Percentiles rank a stretch among this genome's conserved stretches.
Conservation (phyloP, 2,888 invertebrate species). For the Tubulanus polymorphus region DNA sequence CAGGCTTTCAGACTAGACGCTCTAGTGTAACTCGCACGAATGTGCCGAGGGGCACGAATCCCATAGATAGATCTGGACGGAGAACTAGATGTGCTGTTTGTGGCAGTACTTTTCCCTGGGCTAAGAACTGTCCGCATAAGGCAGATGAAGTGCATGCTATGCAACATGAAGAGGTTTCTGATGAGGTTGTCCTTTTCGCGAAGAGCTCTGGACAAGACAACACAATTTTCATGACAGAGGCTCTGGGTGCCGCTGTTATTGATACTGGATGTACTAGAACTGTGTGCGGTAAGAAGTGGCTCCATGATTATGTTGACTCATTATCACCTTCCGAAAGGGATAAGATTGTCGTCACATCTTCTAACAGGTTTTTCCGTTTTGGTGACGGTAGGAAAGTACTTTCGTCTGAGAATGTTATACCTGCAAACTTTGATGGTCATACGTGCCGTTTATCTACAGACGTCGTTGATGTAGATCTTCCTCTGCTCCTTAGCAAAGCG, state of each 20-base stretch:
- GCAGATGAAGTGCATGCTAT: no score
- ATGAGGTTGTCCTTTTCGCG: no score
- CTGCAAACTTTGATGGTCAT: neutral
- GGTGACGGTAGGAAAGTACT: neutral
- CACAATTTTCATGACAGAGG: no score
- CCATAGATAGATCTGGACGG: neutral
- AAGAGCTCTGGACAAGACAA: no score
- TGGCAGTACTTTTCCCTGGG: neutral
- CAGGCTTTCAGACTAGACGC: no score
- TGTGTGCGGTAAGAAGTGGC: slow-evolving; percentile 7
- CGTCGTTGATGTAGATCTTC: neutral
- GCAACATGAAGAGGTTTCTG: no score
- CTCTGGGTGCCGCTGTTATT: neutral
- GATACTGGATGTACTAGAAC: slow-evolving; percentile 2
- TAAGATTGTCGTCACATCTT: neutral
- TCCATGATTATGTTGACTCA: neutral
- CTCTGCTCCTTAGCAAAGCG: neutral
- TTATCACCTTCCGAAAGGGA: neutral
- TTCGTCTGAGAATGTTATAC: neutral
- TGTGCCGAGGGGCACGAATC: neutral
- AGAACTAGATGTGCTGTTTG: neutral
- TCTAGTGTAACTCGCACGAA: no score
- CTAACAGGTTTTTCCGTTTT: neutral
- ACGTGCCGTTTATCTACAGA: neutral
- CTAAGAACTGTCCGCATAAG: neutral